Evolutionary conservation across 2,888 invertebrate genomes (phyloP).

Genomic region (Bombylius discolor): DNA sequence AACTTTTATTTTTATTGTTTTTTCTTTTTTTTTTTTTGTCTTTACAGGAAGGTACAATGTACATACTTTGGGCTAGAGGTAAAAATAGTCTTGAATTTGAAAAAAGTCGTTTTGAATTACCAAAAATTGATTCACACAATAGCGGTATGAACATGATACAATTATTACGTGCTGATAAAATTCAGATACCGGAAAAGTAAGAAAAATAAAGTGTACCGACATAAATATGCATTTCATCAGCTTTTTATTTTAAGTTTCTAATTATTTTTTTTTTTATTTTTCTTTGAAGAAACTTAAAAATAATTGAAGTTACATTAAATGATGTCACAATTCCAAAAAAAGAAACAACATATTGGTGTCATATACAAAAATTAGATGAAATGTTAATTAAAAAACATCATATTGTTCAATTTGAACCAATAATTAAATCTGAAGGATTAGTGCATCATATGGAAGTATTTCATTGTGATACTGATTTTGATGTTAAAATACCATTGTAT

Average conservation of each 20-base stretch:
- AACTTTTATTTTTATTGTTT: neutral
- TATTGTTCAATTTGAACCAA: conserved; percentile 75
- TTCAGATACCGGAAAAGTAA: conserved; percentile 34
- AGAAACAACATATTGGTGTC: conserved; percentile 98
- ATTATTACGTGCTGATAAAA: conserved; percentile 39
- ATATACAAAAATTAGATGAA: conserved; percentile 64
- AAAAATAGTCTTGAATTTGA: conserved; percentile 47
- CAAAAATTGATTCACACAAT: conserved; percentile 37
- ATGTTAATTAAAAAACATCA: conserved; percentile 59
- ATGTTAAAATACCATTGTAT: conserved; percentile 59
- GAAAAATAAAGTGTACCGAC: neutral
- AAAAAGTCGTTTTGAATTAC: conserved; percentile 31
- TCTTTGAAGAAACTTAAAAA: conserved; percentile 36
- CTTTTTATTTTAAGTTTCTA: neutral
- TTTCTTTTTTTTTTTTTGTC: conserved; percentile 5
- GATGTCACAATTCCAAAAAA: conserved; percentile 59
- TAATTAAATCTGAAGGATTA: conserved; percentile 72
- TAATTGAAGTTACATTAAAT: conserved; percentile 48
- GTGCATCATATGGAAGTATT: conserved; percentile 99
- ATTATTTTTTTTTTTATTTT: neutral
- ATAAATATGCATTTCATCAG: neutral
- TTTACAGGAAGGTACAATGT: conserved; percentile 73
- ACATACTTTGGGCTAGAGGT: conserved; percentile 74
- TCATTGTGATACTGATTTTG: conserved; percentile 67
- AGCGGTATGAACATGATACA: conserved; percentile 69